Evolutionary conservation across 2,888 invertebrate species (phyloP).

Genomic region (Agonopterix arenella): DNA sequence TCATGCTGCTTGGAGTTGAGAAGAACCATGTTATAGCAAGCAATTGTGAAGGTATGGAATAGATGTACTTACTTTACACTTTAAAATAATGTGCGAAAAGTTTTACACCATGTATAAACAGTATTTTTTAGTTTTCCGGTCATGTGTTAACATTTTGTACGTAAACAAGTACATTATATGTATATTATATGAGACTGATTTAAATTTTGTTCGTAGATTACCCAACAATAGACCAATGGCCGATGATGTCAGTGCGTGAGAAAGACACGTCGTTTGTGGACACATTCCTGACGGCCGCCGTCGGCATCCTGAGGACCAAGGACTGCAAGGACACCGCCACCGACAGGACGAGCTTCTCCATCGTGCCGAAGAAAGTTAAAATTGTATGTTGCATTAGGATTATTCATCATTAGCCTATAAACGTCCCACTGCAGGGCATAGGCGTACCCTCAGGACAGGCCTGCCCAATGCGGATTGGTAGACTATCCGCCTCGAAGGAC

Average conservation of each 20-base stretch:
- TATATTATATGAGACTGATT: too few relatives aligned
- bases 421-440: too few relatives aligned
- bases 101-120: too few relatives aligned
- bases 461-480: too few relatives aligned
- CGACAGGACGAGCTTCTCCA: conserved; percentile 82
- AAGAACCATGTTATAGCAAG: conserved; percentile 82
- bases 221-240: conserved; percentile 87
- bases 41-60: conserved; percentile 79
- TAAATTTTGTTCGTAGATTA: conserved; percentile 64
- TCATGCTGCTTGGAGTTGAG: conserved; percentile 87
- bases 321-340: conserved; percentile 74
- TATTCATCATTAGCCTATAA: background rate
- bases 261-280: conserved; percentile 91
- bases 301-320: conserved; percentile 83
- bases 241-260: conserved; percentile 86
- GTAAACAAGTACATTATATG: too few relatives aligned
- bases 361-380: conserved; percentile 86
- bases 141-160: too few relatives aligned
- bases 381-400: conserved; percentile 50
- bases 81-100: too few relatives aligned
- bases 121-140: too few relatives aligned
- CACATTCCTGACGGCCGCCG: conserved; percentile 88
- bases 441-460: too few relatives aligned
- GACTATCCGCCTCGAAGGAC: too few relatives aligned
- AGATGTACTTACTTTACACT: background rate